These are phyloP conservation scores for Ichneumoninae sp. DNA, from an alignment of 2,888 invertebrate genomes.

Conservation along the genomic window DNA sequence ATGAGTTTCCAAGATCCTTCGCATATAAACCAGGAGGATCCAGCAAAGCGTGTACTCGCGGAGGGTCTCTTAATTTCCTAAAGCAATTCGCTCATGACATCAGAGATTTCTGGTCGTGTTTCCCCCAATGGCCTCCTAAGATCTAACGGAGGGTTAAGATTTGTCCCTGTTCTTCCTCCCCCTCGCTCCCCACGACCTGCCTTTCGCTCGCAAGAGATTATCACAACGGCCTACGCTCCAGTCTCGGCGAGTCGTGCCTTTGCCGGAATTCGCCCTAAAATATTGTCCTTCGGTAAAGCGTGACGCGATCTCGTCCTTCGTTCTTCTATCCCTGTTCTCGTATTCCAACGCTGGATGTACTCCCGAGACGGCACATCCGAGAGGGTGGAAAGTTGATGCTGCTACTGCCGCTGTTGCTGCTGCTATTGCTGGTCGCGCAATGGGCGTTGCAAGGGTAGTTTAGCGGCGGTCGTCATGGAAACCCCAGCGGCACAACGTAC, in stretches of 20 bases:
- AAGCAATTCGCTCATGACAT: conserved; percentile 55
- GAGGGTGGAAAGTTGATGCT: conserved; percentile 80
- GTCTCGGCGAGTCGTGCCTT: conserved; percentile 19
- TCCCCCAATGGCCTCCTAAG: conserved; percentile 33
- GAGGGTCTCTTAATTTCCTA: conserved; percentile 44
- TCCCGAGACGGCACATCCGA: conserved; percentile 13
- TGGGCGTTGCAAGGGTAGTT: conserved; percentile 83
- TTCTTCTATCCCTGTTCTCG: conserved; percentile 19
- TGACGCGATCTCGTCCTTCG: conserved; percentile 13
- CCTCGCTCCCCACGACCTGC: background rate
- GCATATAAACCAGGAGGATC: conserved; percentile 6
- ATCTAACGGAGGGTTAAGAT: conserved; percentile 36
- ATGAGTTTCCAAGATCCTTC: conserved; percentile 30
- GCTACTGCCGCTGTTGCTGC: conserved; percentile 74
- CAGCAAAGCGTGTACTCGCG: background rate
- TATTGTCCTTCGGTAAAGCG: conserved; percentile 30
- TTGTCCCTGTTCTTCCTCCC: conserved; percentile 1
- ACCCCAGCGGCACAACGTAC: conserved; percentile 81
- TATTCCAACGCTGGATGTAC: conserved; percentile 22
- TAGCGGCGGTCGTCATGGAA: conserved; percentile 84
- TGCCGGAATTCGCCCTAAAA: conserved; percentile 45
- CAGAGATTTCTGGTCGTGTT: conserved; percentile 49
- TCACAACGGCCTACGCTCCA: conserved; percentile 26
- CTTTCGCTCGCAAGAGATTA: conserved; percentile 24
- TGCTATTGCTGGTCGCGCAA: conserved; percentile 72